Percentiles rank a stretch among this genome's conserved stretches.
These are phyloP conservation scores for Xylocampa areola DNA, from an alignment of 2,888 invertebrate species.

Conservation along the genomic window DNA sequence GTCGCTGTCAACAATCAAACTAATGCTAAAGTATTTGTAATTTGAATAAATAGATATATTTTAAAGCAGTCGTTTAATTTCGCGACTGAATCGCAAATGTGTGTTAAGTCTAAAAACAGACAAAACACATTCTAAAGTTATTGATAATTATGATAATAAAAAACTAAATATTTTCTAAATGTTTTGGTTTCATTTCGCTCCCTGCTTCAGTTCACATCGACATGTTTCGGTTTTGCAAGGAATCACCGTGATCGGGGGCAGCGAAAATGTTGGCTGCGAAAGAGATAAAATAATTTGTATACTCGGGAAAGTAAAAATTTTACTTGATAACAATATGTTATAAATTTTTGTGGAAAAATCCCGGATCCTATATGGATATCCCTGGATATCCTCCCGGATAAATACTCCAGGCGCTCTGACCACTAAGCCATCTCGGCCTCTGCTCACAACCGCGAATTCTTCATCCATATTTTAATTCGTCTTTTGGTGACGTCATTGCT, in stretches of 20 bases:
- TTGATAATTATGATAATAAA: conserved; percentile 63
- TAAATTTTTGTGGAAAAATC: too few species aligned
- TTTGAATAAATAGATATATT: conserved; percentile 13
- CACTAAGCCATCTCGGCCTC: too few species aligned
- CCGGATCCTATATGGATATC: too few species aligned
- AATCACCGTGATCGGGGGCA: conserved; percentile 64
- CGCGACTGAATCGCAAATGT: conserved; percentile 31
- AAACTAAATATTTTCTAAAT: conserved; percentile 72
- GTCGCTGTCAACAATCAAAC: conserved; percentile 10
- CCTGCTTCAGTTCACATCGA: conserved; percentile 60
- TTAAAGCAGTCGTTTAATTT: conserved; percentile 6
- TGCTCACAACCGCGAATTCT: too few species aligned
- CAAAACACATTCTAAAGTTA: conserved; percentile 67
- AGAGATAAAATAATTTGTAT: not conserved
- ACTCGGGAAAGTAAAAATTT: too few species aligned
- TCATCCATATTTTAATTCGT: too few species aligned
- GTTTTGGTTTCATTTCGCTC: conserved; percentile 65
- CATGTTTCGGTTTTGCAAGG: conserved; percentile 63
- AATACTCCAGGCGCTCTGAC: too few species aligned
- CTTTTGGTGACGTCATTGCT: too few species aligned
- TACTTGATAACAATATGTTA: too few species aligned
- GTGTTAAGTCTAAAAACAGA: conserved; percentile 33
- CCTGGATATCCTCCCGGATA: too few species aligned
- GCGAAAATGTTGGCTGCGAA: conserved; percentile 54
- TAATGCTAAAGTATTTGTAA: conserved; percentile 12